Conservation (phyloP, 2,888 invertebrate species). For the Eustalomyia histrio region DNA sequence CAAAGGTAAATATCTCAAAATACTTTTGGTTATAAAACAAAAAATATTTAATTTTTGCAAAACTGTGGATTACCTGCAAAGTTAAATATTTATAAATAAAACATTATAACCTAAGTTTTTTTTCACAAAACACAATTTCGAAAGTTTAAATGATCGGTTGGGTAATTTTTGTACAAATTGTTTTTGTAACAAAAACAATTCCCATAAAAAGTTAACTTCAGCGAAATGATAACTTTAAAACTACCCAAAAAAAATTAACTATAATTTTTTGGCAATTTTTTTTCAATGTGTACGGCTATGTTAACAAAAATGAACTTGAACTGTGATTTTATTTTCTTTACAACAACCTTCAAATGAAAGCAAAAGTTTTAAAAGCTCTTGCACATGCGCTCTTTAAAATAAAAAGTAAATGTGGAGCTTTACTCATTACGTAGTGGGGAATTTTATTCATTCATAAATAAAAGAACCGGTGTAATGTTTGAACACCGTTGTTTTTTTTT, state of each 20-base stretch:
- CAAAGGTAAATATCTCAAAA: slow-evolving; percentile 76
- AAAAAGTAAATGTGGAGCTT: slow-evolving; percentile 44
- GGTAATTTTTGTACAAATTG: too few relatives aligned
- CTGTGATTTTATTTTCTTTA: slow-evolving; percentile 58
- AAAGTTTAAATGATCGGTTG: too few relatives aligned
- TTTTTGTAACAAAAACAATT: too few relatives aligned
- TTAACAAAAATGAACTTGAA: slow-evolving; percentile 56
- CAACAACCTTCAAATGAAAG: slow-evolving; percentile 70
- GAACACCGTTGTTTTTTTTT: slow-evolving; percentile 45
- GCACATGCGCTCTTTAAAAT: slow-evolving; percentile 46
- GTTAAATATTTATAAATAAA: slow-evolving; percentile 35
- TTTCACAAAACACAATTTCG: too few relatives aligned
- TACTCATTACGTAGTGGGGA: slow-evolving; percentile 54
- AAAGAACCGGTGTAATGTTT: slow-evolving; percentile 53
- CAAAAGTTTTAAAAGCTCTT: slow-evolving; percentile 68
- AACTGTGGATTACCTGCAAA: slow-evolving; percentile 65
- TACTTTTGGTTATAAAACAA: slow-evolving; percentile 34
- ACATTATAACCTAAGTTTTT: slow-evolving; percentile 21
- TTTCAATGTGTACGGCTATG: slow-evolving; percentile 39
- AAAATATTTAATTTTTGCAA: slow-evolving; percentile 52
- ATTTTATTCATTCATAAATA: slow-evolving; percentile 65
- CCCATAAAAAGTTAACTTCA: too few relatives aligned
- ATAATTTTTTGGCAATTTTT: too few relatives aligned
- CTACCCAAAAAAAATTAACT: too few relatives aligned
- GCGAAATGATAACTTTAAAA: too few relatives aligned